Conservation (phyloP, 2,797 vertebrate species). For the Coendou prehensilis region DNA sequence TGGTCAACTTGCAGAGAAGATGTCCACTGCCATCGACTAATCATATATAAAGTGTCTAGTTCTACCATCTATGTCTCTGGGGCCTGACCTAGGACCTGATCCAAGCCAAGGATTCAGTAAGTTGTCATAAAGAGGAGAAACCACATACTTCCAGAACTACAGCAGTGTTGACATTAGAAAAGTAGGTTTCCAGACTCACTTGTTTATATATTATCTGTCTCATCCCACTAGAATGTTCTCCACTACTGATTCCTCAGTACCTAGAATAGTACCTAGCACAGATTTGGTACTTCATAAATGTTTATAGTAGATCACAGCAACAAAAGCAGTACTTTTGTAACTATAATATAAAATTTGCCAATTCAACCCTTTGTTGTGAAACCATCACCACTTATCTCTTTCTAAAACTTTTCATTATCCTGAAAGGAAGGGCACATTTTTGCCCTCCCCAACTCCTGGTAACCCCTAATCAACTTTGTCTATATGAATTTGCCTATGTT, state of each 20-base stretch:
- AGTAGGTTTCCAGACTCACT: background rate
- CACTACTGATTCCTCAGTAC: background rate
- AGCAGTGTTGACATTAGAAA: background rate
- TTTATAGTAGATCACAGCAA: background rate
- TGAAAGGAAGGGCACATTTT: background rate
- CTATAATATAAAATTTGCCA: background rate
- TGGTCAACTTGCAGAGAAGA: background rate
- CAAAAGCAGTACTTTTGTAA: background rate
- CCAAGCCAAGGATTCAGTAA: background rate
- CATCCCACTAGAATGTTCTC: background rate
- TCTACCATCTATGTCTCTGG: background rate
- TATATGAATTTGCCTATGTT: background rate
- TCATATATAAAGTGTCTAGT: background rate
- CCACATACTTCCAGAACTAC: background rate
- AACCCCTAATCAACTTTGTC: background rate
- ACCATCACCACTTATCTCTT: background rate
- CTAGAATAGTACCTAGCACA: constrained; percentile 17
- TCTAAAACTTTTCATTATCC: constrained; percentile 34
- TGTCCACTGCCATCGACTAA: background rate
- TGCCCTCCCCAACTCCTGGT: background rate
- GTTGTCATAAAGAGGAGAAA: background rate
- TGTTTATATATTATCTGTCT: background rate
- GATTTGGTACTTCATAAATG: background rate
- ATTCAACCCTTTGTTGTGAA: background rate
- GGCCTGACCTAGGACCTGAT: background rate